phyloP scores from a whole-genome alignment of 2,113 vertebrate species.

The Cephalopholis sonnerati region DNA sequence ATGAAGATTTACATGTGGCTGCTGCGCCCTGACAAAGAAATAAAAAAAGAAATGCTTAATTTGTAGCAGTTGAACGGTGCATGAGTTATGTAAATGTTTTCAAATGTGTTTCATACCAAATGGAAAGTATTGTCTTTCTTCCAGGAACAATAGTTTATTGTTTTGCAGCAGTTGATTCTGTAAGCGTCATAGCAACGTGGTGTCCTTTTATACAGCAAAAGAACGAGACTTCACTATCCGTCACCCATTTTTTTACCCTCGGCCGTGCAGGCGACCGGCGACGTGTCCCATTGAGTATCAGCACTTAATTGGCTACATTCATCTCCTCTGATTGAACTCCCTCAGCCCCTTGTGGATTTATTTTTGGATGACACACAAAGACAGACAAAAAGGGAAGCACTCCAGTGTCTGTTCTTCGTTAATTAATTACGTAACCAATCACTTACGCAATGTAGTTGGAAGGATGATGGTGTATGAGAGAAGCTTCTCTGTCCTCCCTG shows the following conservation, averaged over 20 bases:
- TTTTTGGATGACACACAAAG: slow-evolving; percentile 59
- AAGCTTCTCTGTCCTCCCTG: background rate
- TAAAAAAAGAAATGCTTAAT: background rate
- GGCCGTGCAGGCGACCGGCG: background rate
- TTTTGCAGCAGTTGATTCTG: slow-evolving; percentile 1
- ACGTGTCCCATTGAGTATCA: background rate
- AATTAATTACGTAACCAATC: slow-evolving; percentile 59
- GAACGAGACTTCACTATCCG: background rate
- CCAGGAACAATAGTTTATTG: slow-evolving; percentile 20
- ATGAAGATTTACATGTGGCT: background rate
- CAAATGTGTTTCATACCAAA: slow-evolving; percentile 5
- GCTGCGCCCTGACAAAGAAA: background rate
- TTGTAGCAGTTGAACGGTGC: background rate
- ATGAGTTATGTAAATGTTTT: slow-evolving; percentile 27
- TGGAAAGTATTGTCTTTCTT: slow-evolving; percentile 3
- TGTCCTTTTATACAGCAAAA: background rate
- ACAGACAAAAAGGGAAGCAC: background rate
- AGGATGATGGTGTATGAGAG: background rate
- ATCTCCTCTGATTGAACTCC: slow-evolving; percentile 27
- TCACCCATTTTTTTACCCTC: background rate
- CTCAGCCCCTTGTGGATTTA: slow-evolving; percentile 30
- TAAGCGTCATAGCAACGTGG: background rate
- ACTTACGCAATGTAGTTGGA: slow-evolving; percentile 36
- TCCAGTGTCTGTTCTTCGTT: slow-evolving; percentile 44
- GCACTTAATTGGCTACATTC: slow-evolving; percentile 14